Percentiles rank a stretch among this genome's conserved stretches.
Evolutionary conservation across 2,113 vertebrate species (phyloP).

Genomic region (Pterocles orientalis): DNA sequence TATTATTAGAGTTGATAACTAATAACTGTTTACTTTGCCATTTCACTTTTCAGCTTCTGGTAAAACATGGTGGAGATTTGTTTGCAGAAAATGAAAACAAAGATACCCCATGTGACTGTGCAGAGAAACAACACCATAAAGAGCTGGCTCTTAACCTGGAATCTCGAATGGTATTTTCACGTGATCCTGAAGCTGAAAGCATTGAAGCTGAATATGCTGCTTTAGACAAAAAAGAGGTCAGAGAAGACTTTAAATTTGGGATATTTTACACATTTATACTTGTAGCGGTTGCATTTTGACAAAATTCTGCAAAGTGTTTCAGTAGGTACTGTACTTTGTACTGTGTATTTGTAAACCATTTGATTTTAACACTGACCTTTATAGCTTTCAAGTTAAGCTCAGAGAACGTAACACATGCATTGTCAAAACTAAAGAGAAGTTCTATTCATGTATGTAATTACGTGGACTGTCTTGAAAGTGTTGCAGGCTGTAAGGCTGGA

Average conservation of each 20-base stretch:
- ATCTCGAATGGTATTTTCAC: slow-evolving; percentile 98
- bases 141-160: slow-evolving; percentile 96
- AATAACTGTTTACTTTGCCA: not conserved
- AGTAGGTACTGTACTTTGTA: not conserved
- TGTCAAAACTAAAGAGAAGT: not conserved
- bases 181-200: slow-evolving; percentile 91
- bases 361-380: not conserved
- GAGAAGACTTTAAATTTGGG: not conserved
- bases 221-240: slow-evolving; percentile 95
- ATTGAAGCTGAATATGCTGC: slow-evolving; percentile 97
- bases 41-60: slow-evolving; percentile 81
- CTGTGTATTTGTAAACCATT: not conserved
- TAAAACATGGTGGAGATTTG: slow-evolving; percentile 91
- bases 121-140: slow-evolving; percentile 96
- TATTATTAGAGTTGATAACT: not conserved
- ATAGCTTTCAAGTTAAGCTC: not conserved
- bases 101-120: slow-evolving; percentile 98
- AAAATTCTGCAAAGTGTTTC: not conserved
- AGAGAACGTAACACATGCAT: not conserved
- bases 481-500: not conserved
- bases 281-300: not conserved
- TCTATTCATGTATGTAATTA: not conserved
- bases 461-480: not conserved
- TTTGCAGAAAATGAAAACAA: slow-evolving; percentile 98
- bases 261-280: not conserved